A percentile compares a stretch with the other conserved stretches of the same genome.
phyloP scores from a whole-genome alignment of 2,797 vertebrate genomes.

The Melanotaenia nigrans region DNA sequence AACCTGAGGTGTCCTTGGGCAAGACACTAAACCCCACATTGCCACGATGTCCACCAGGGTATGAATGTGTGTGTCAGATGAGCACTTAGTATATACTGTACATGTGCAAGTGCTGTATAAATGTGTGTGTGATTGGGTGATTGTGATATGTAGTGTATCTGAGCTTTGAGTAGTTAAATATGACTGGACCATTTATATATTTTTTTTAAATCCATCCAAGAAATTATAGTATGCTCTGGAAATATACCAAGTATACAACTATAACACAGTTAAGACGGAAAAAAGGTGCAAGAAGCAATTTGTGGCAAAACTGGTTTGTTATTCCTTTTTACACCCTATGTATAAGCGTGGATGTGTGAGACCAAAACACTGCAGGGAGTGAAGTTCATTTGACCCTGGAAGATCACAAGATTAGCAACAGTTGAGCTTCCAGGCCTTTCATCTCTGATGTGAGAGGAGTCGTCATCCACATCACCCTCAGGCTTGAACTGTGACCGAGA shows the following conservation, averaged over 20 bases:
- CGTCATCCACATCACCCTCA: slow-evolving; percentile 29
- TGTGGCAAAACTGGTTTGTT: neutral
- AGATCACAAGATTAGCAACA: slow-evolving; percentile 38
- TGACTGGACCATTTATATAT: too few species aligned
- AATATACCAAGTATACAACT: neutral
- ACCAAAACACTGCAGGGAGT: slow-evolving; percentile 15
- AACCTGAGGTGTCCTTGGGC: too few species aligned
- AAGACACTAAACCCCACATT: too few species aligned
- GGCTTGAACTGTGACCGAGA: slow-evolving; percentile 38
- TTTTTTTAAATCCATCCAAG: too few species aligned
- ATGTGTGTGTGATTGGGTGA: too few species aligned
- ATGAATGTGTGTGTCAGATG: too few species aligned
- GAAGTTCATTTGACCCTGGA: slow-evolving; percentile 24
- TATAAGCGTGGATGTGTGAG: slow-evolving; percentile 12
- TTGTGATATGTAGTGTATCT: too few species aligned
- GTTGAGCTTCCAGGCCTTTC: slow-evolving; percentile 34
- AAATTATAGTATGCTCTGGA: too few species aligned
- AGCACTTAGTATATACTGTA: too few species aligned
- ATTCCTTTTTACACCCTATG: neutral
- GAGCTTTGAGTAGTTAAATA: too few species aligned
- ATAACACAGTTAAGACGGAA: neutral
- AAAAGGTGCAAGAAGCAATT: neutral
- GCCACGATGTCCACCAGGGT: too few species aligned
- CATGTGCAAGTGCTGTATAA: too few species aligned
- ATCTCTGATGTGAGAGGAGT: slow-evolving; percentile 32